A percentile compares a stretch with the other conserved stretches of the same genome.
Conservation (phyloP, 2,888 invertebrate genomes). For the Watsonalla binaria region DNA sequence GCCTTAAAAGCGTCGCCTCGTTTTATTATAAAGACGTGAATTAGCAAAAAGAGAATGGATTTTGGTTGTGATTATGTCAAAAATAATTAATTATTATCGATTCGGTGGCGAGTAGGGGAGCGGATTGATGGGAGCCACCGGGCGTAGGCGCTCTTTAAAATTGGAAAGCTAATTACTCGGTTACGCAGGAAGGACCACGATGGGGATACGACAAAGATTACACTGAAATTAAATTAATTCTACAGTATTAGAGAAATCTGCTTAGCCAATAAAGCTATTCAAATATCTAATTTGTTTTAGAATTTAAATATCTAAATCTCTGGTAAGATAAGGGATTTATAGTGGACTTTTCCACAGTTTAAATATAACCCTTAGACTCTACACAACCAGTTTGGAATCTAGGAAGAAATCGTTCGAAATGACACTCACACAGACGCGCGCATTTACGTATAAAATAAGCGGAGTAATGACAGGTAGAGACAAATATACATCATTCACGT, state of each 20-base stretch:
- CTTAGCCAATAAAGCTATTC: not conserved
- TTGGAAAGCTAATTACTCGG: constrained; percentile 72
- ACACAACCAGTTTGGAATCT: not conserved
- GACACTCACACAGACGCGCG: too few species aligned
- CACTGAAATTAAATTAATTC: constrained; percentile 33
- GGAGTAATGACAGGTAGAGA: too few species aligned
- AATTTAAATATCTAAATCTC: too few species aligned
- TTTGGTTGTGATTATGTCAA: constrained; percentile 83
- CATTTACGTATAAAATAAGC: too few species aligned
- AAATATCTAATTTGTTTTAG: not conserved
- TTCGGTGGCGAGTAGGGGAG: constrained; percentile 67
- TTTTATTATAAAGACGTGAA: constrained; percentile 82
- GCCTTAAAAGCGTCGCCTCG: constrained; percentile 68
- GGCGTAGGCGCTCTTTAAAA: constrained; percentile 64
- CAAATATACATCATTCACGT: too few species aligned
- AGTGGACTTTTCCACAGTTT: too few species aligned
- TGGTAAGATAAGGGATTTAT: not conserved
- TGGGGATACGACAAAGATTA: constrained; percentile 50
- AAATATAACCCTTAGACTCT: not conserved
- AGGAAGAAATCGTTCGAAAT: too few species aligned
- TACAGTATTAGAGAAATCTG: not conserved
- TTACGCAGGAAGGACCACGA: constrained; percentile 38
- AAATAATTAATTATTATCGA: constrained; percentile 86
- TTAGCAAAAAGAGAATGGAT: constrained; percentile 83
- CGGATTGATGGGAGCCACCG: constrained; percentile 62